A percentile compares a stretch with the other conserved stretches of the same genome.
phyloP scores from a whole-genome alignment of 2,797 vertebrate species.

The Sebastes iracundus region DNA sequence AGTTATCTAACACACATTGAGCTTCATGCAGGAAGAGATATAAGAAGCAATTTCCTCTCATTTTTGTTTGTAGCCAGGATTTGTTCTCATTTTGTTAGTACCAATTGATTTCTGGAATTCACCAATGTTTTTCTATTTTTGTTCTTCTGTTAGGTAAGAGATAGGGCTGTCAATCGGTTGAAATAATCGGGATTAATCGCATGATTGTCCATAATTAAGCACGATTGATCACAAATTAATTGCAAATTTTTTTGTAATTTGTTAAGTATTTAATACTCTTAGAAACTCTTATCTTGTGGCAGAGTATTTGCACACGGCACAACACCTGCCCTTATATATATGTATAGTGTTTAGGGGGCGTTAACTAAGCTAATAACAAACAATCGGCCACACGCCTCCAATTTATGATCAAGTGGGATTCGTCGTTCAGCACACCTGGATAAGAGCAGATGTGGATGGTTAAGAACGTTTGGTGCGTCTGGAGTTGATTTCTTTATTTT shows the following conservation, averaged over 20 bases:
- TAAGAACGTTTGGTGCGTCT: not conserved
- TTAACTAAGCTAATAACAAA: not conserved
- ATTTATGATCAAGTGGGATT: not conserved
- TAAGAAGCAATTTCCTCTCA: not conserved
- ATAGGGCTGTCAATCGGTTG: too few species aligned
- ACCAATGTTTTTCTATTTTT: too few species aligned
- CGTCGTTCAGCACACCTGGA: not conserved
- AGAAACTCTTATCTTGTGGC: too few species aligned
- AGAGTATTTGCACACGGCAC: too few species aligned
- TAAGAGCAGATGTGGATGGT: not conserved
- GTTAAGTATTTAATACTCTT: too few species aligned
- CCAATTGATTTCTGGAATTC: not conserved
- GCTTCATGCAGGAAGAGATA: not conserved
- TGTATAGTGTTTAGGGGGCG: not conserved
- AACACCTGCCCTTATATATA: not conserved
- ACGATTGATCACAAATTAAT: too few species aligned
- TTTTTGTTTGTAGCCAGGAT: not conserved
- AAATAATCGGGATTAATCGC: too few species aligned
- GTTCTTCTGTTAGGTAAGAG: too few species aligned
- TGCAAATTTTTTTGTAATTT: too few species aligned
- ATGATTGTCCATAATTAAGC: too few species aligned
- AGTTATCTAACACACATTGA: constrained; percentile 17
- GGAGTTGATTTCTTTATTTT: not conserved
- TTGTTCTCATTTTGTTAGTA: not conserved
- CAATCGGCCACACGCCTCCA: not conserved